A percentile compares a stretch with the other conserved stretches of the same genome.
These are phyloP conservation scores for Drosophila athabasca DNA, from an alignment of 1,140 invertebrate genomes.

Conservation along the genomic window DNA sequence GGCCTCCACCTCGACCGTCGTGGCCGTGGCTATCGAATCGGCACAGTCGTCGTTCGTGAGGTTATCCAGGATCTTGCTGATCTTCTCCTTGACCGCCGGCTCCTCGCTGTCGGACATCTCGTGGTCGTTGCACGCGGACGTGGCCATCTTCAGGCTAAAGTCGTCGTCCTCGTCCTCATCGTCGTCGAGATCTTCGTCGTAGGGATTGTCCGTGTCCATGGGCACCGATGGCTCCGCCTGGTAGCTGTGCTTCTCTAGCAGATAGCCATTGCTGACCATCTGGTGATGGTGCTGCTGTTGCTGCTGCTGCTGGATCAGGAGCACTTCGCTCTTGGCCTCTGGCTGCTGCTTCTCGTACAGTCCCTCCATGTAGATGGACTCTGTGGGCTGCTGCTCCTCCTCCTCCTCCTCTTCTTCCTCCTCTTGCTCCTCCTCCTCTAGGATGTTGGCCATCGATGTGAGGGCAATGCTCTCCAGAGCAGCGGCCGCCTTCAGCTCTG, in stretches of 20 bases:
- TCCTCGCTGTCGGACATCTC: conserved; percentile 80
- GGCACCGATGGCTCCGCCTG: conserved; percentile 26
- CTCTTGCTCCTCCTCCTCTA: conserved; percentile 27
- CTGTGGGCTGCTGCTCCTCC: conserved; percentile 70
- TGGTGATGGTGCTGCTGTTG: conserved; percentile 46
- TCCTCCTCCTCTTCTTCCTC: too few species aligned
- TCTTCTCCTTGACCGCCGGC: conserved; percentile 81
- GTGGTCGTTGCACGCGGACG: conserved; percentile 66
- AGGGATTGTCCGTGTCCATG: conserved; percentile 56
- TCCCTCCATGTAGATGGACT: conserved; percentile 42
- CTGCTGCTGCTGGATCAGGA: conserved; percentile 56
- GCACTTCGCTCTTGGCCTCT: conserved; percentile 38
- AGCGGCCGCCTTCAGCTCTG: conserved; percentile 68
- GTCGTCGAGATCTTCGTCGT: conserved; percentile 49
- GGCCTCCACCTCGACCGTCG: conserved; percentile 61
- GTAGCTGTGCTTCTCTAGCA: conserved; percentile 60
- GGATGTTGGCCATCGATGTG: conserved; percentile 24
- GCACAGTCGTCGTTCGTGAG: conserved; percentile 80
- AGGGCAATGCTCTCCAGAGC: conserved; percentile 46
- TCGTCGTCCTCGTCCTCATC: conserved; percentile 79
- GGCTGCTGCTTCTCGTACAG: conserved; percentile 55
- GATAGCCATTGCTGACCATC: conserved; percentile 39
- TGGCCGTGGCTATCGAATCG: conserved; percentile 66
- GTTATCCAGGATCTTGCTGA: conserved; percentile 80
- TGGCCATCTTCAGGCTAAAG: conserved; percentile 76